Evolutionary conservation across 1,140 invertebrate species (phyloP).

Genomic region (Dendrolimus kikuchii): DNA sequence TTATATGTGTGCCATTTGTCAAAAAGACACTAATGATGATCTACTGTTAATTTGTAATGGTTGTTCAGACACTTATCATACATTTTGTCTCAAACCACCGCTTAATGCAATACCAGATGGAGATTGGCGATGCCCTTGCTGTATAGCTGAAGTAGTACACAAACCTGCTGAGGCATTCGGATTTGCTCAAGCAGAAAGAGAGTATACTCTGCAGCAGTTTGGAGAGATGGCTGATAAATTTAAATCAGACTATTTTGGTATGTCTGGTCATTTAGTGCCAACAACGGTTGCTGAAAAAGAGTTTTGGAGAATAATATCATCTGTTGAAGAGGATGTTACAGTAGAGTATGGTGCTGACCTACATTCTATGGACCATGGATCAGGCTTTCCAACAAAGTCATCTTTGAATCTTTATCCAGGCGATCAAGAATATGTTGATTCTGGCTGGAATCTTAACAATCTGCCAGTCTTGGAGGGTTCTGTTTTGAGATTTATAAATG

Average conservation of each 20-base stretch:
- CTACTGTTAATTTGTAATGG: conserved; percentile 95
- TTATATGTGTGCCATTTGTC: conserved; percentile 95
- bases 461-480: conserved; percentile 94
- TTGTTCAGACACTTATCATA: conserved; percentile 98
- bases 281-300: conserved; percentile 93
- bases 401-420: conserved; percentile 84
- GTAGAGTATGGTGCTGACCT: conserved; percentile 99
- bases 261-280: conserved; percentile 88
- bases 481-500: conserved; percentile 96
- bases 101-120: conserved; percentile 92
- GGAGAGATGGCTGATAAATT: conserved; percentile 99
- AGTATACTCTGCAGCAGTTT: conserved; percentile 97
- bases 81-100: conserved; percentile 95
- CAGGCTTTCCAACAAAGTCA: conserved; percentile 96
- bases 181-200: conserved; percentile 95
- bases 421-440: conserved; percentile 93
- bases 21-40: conserved; percentile 93
- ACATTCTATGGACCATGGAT: conserved; percentile 98
- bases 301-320: conserved; percentile 98
- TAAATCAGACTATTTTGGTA: conserved; percentile 98
- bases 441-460: conserved; percentile 99
- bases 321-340: conserved; percentile 96
- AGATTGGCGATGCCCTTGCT: conserved; percentile 95
- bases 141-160: conserved; percentile 93
- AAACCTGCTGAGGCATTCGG: conserved; percentile 97